Evolutionary conservation across 2,888 invertebrate genomes (phyloP), one percentile per base, ranked within the genome.

Genomic region (Iselma pallidipennis): DNA sequence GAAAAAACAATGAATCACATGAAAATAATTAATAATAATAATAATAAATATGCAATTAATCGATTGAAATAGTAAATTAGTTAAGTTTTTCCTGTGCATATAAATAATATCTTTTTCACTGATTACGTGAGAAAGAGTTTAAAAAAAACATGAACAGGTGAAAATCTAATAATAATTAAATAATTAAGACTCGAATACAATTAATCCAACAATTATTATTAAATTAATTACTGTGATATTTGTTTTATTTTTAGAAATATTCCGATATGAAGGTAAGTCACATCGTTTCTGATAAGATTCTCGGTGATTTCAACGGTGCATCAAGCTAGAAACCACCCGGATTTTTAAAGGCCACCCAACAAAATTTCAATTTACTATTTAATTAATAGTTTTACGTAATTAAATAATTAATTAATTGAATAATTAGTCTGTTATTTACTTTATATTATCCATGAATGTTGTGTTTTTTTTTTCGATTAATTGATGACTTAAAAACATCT

Each of bases 141-240:
- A 48, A 45, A 63, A 64, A 55, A 55, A 31, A 37, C 65, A 68
- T 68, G 67, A 66, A 69, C 58, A 65, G 66, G 66, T 68, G 67
- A 66, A 63, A 60, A 64, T 42, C 4, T 3, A 4, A 21, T 42
- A 4, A 10, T 33, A 33, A 19, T 59, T 59, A 53, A 4, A 10
- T 33, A 33, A 19, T 59, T 59, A 53, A 53, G 51, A 49, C 19
- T 19, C 10, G 4, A 19, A 19, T 10, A 16, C 4, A 42, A 42
- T 21, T 3, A 21, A 42, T 42, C 55, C n/a, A n/a, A n/a, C n/a
- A n/a, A n/a, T n/a, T 49, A 57, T 51, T 33, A 49, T 42, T 42
- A 42, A 42, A 19, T 19, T 9, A 42, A 42, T 42, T 21, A 42
- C 42, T 42, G 42, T 42, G 42, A 42, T 42, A 42, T 10, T 42